These are phyloP conservation scores for Drosophila multiciliata DNA, from an alignment of 2,888 invertebrate genomes.

Conservation along the genomic window DNA sequence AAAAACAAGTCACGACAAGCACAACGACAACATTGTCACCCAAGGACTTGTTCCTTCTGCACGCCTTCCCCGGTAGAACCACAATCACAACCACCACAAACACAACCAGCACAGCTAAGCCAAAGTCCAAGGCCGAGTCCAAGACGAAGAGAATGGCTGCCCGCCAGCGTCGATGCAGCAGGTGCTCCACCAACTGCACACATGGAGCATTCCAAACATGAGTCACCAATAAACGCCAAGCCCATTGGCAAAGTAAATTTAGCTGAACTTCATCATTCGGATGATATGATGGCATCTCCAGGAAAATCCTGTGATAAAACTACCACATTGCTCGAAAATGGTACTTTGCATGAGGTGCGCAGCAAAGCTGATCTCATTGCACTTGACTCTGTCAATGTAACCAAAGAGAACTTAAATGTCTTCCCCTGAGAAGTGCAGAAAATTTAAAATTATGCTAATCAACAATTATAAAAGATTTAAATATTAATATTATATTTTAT, in stretches of 20 bases:
- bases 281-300: background rate
- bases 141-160: slow-evolving; percentile 2
- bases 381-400: slow-evolving; percentile 21
- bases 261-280: background rate
- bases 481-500: slow-evolving; percentile 1
- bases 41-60: slow-evolving; percentile 45
- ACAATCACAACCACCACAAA: background rate
- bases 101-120: background rate
- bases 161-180: background rate
- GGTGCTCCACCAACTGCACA: background rate
- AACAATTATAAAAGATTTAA: background rate
- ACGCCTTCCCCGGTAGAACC: slow-evolving; percentile 1
- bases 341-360: background rate
- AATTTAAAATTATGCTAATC: background rate
- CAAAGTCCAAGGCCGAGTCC: background rate
- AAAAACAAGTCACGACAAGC: background rate
- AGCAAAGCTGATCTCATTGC: slow-evolving; percentile 36
- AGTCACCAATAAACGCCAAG: background rate
- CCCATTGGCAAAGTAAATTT: background rate
- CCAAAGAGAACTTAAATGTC: background rate
- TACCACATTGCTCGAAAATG: background rate
- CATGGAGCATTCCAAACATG: background rate
- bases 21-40: slow-evolving; percentile 39
- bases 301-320: background rate
- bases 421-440: background rate